Evolutionary conservation across 2,888 invertebrate genomes (phyloP), one percentile per base, ranked within the genome.

Genomic region (Nephrotoma flavescens): DNA sequence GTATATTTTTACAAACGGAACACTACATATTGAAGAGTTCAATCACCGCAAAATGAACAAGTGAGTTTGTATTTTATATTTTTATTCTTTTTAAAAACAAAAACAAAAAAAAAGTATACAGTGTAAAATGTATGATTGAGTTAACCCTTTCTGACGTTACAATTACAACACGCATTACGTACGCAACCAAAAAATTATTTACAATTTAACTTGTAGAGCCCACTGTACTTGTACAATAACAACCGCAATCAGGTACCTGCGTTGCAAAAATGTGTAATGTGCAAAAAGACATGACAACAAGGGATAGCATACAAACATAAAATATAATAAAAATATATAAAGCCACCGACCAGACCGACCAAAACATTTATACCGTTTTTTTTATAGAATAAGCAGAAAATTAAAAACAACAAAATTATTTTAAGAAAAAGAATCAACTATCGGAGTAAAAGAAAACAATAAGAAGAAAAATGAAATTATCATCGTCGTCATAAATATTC

Each of bases 11-110:
- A 71, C 71, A 71, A 71, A 71, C 84, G 84, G 42, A 41, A 42
- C 42, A 42, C 42, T 84, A 84, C 42, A 84, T 84, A 84, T 84
- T 84, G 84, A 84, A 84, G 71, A 84, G 84, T 84, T 84, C 84
- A 84, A 84, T 84, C 84, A 84, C 84, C 84, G 84, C 42, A 41
- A 84, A 84, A 84, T 84, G 84, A 84, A 15, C 84, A 42, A 84
- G 84, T 84, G 84, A 84, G 84, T 84, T 84, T 84, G 42, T 84
- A 42, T 42, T 84, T 84, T 41, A 31, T 71, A 71, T 71, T 31
- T 71, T 71, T 71, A 71, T 71, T 71, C 71, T 71, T 71, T 19
- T 31, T 31, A 71, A 71, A 71, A 71, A 71, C 19, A 71, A 71
- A 44, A 44, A 44, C 19, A 71, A 71, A 44, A 44, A n/a, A 44